Conservation (phyloP, 2,888 invertebrate genomes). For the Mythimna ferrago region DNA sequence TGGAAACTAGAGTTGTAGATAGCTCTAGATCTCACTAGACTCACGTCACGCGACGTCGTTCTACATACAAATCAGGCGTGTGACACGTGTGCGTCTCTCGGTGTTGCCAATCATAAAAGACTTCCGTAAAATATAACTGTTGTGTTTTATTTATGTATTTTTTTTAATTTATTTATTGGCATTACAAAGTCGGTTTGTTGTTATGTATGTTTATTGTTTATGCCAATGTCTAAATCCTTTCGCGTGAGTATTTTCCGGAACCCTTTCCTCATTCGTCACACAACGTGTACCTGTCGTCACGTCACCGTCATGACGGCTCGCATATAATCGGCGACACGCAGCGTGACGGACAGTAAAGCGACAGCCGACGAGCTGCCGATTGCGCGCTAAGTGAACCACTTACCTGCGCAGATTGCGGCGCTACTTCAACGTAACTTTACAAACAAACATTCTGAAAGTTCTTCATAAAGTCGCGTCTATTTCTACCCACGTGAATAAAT, state of each 20-base stretch:
- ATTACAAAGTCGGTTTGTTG: no score
- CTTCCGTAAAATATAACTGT: neutral
- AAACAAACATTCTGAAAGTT: neutral
- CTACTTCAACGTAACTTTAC: neutral
- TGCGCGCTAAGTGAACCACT: constrained; percentile 41
- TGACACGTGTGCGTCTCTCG: no score
- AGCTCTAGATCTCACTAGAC: no score
- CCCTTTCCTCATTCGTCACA: constrained; percentile 28
- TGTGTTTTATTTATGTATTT: neutral
- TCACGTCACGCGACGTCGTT: no score
- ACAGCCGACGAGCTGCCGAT: constrained; percentile 30
- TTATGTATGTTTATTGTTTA: neutral
- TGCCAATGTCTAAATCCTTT: constrained; percentile 9
- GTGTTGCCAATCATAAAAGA: neutral
- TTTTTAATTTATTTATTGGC: no score
- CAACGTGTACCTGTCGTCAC: constrained; percentile 19
- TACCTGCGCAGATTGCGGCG: constrained; percentile 1
- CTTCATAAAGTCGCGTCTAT: neutral
- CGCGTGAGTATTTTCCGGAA: constrained; percentile 22
- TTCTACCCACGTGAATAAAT: neutral
- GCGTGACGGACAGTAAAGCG: constrained; percentile 39
- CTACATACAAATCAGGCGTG: no score
- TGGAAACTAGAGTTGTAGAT: no score
- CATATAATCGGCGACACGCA: neutral
- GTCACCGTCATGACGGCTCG: constrained; percentile 11